A percentile compares a stretch with the other conserved stretches of the same genome.
Conservation (phyloP, 64 coral and sea anemone species). For the Stichodactyla helianthus region DNA sequence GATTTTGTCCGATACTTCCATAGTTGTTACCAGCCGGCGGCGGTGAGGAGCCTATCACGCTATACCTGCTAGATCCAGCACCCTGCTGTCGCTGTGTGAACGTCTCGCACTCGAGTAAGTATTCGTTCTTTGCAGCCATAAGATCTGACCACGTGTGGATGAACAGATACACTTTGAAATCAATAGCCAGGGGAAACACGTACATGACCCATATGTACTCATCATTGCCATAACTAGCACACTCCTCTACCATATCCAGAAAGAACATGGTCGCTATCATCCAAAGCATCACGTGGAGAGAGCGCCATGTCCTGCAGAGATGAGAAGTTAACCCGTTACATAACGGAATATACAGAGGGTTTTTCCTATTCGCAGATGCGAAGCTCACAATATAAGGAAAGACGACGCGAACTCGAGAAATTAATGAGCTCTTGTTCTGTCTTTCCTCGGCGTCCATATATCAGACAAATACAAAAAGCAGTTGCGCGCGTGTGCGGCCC, state of each 20-base stretch:
- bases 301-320: slow-evolving; percentile 44
- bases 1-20: background rate
- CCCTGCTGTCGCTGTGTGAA: background rate
- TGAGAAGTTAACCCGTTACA: background rate
- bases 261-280: slow-evolving; percentile 43
- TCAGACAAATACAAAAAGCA: too few relatives aligned
- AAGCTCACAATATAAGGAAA: too few relatives aligned
- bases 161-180: slow-evolving; percentile 71
- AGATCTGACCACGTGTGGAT: slow-evolving; percentile 55
- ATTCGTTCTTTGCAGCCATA: slow-evolving; percentile 18
- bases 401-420: too few relatives aligned
- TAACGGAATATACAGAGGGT: background rate
- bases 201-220: slow-evolving; percentile 23
- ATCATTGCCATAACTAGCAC: slow-evolving; percentile 17
- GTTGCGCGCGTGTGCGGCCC: too few relatives aligned
- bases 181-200: slow-evolving; percentile 57
- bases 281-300: slow-evolving; percentile 59
- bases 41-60: too few relatives aligned
- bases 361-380: too few relatives aligned
- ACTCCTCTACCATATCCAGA: slow-evolving; percentile 60
- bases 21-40: background rate
- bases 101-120: slow-evolving; percentile 15
- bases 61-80: too few relatives aligned
- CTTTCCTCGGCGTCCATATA: too few relatives aligned
- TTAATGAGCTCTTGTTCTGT: too few relatives aligned